Evolutionary conservation across 2,888 invertebrate genomes (phyloP).

Genomic region (Epistrophe eligans): DNA sequence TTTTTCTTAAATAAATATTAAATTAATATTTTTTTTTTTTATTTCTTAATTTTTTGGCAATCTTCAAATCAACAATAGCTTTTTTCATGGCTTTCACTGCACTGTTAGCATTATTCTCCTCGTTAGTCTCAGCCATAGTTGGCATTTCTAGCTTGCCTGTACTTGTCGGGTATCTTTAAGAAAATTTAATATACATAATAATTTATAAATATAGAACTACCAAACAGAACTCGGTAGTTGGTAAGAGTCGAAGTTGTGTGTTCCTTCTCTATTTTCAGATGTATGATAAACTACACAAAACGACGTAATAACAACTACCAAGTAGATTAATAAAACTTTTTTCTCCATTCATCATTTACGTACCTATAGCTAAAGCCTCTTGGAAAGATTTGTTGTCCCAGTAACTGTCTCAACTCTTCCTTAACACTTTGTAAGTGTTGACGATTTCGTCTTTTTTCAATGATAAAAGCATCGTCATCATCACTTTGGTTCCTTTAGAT

Average conservation of each 20-base stretch:
- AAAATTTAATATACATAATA: neutral
- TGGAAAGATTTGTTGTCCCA: constrained; percentile 88
- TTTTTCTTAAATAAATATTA: neutral
- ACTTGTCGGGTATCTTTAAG: constrained; percentile 83
- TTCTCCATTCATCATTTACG: constrained; percentile 79
- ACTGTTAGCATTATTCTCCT: constrained; percentile 78
- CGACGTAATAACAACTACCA: neutral
- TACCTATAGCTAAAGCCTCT: constrained; percentile 87
- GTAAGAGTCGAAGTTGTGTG: neutral
- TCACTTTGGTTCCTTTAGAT: constrained; percentile 79
- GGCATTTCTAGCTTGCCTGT: constrained; percentile 80
- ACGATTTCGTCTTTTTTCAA: constrained; percentile 81
- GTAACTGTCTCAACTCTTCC: constrained; percentile 77
- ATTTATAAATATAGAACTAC: neutral
- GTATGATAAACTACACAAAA: neutral
- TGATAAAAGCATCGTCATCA: constrained; percentile 82
- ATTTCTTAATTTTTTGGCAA: constrained; percentile 81
- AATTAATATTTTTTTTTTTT: constrained; percentile 78
- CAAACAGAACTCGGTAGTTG: no score
- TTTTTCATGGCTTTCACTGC: constrained; percentile 86
- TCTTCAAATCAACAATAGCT: constrained; percentile 83
- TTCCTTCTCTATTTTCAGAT: no score
- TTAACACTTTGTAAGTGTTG: constrained; percentile 79
- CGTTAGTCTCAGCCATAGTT: constrained; percentile 77
- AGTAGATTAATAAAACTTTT: neutral